Base-by-base conservation (phyloP, 2,113 vertebrate species). In the Gallinago jamesoni region DNA sequence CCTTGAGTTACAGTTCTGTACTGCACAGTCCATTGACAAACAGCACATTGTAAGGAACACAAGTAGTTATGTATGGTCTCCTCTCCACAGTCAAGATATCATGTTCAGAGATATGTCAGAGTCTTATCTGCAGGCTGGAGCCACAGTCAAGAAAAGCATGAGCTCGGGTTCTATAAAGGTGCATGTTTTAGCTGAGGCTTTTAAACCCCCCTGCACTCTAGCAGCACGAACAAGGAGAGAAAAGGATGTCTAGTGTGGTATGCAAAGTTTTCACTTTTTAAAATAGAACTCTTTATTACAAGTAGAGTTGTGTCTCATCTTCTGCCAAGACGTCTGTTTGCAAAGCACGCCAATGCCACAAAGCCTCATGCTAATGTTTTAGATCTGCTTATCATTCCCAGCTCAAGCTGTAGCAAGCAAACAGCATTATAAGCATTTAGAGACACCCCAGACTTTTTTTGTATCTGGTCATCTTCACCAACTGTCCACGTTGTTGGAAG, bases 371-470 rank as follows among this genome's bases (percentile, higher is more conserved):
- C 89, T 86, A 95, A 1, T 7, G 28, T 75, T 94, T 96, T 69
- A 91, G 84, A 82, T 87, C 53, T 57, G 48, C 73, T 90, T 85
- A 77, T 96, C 85, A 24, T 74, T 86, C 47, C 90, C 35, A 92
- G 69, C 60, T 95, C 92, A 94, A 93, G 92, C 86, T 90, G 35
- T 57, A 94, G 92, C 95, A 94, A 89, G 92, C 5, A 3, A 94
- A 81, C 31, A 67, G 35, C n/a, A 87, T 57, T 62, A 21, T 53
- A 66, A 75, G 41, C 73, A 69, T 89, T 92, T 37, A 69, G 80
- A 84, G 60, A 48, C 53, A 91, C 12, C 28, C 12, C 45, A 89
- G 81, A 73, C 4, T 0, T 68, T 70, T 80, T 50, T 80, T 50
- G 18, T 64, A 35, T 28, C 43, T 64, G 72, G 52, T 62, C 76